Evolutionary conservation across 2,113 vertebrate species (phyloP).

Genomic region (Myrmecobius fasciatus): DNA sequence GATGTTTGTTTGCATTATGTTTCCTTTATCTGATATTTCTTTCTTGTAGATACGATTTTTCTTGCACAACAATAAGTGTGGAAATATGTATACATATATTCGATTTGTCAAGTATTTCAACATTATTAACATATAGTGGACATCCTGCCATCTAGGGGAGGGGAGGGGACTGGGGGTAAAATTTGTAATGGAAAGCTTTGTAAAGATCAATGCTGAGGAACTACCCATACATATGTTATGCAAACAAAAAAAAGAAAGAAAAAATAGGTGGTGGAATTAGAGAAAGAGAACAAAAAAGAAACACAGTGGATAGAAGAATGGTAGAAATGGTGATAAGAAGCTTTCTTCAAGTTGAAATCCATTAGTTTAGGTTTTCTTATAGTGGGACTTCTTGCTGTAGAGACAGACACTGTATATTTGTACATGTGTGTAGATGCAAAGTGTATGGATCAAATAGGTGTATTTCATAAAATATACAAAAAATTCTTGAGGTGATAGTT

Average conservation of each 20-base stretch:
- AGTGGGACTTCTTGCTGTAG: neutral
- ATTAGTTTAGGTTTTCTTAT: neutral
- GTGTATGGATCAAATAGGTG: neutral
- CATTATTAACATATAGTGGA: no score
- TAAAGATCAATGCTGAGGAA: no score
- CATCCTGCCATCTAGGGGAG: no score
- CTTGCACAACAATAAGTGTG: no score
- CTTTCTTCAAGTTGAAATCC: conserved; percentile 7
- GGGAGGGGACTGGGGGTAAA: no score
- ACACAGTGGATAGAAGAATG: neutral
- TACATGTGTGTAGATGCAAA: neutral
- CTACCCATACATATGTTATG: no score
- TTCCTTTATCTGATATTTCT: no score
- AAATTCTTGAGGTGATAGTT: conserved; percentile 26
- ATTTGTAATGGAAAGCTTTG: no score
- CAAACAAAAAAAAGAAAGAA: neutral
- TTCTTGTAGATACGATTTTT: no score
- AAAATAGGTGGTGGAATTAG: neutral
- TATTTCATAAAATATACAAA: neutral
- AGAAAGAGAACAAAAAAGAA: neutral
- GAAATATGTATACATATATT: no score
- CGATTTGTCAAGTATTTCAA: no score
- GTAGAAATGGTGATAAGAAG: neutral
- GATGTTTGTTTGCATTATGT: no score
- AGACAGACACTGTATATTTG: neutral